Evolutionary conservation across 2,888 invertebrate species (phyloP), one percentile per base, ranked within the genome.

Genomic region (Hydrotaea diabolus): DNA sequence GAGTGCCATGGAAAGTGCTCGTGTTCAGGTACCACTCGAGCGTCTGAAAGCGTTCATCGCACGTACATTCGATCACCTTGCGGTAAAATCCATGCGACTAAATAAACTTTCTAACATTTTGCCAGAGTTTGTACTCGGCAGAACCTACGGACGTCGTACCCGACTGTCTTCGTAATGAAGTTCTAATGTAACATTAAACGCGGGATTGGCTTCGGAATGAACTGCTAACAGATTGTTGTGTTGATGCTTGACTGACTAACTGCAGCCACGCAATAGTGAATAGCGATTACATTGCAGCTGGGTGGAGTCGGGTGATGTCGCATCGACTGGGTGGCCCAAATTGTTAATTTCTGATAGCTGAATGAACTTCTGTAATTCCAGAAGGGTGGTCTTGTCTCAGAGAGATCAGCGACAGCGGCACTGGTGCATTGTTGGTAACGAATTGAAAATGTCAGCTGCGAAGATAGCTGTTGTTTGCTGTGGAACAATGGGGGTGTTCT

Each of bases 1-100:
- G 59, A 15, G 23, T 19, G 53, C 39, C 21, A 55, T 39, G 71
- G 62, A 75, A 82, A 49, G 49, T n/a, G 49, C 15, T 31, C 62
- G 62, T 62, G n/a, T 62, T 59, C 13, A 26, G 15, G 23, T 59
- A 23, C 26, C 59, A 59, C 59, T 59, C 59, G 62, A 62, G 62
- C 62, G 31, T n/a, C 23, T 23, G 9, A 59, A 59, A 59, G 11
- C 15, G 59, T 26, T 26, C 15, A 3, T 26, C 26, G 26, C 15
- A 49, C n/a, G 86, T 85, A 88, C 80, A 87, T 89, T 87, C 84
- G 89, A 88, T 88, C 88, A 87, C 88, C 88, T 89, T 89, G 89
- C 88, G 88, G 88, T 89, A 87, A 82, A 82, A n/a, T 15, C 71
- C 55, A 75, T 46, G 46, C 19, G 57, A 21, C 49, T 23, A 59